Evolutionary conservation across 2,113 vertebrate genomes (phyloP), one percentile per base, ranked within the genome.

Genomic region (Nesoenas mayeri): DNA sequence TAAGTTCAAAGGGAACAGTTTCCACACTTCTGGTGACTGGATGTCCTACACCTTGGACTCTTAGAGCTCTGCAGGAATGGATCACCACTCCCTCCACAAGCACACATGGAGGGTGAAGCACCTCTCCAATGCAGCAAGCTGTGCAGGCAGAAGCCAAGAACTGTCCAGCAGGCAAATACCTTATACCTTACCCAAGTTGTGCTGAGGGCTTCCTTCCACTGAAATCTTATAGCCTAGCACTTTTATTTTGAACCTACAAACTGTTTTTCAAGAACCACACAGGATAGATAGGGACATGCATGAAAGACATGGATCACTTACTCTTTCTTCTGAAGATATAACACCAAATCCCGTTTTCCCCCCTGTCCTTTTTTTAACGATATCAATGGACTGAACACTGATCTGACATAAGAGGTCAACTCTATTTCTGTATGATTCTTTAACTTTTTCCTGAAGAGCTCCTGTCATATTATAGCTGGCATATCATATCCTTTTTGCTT

Each of bases 291-390:
- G 31, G 11, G 20, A 51, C 25, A 12, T 18, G 8, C 7, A 12
- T 38, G 31, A 84, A 80, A 87, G 51, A 70, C 7, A 65, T 0
- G 0, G 20, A 81, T 3, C 10, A 21, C 11, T 65, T 57, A 17
- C 8, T 60, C 66, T 61, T 60, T 69, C 15, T 78, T 89, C 8
- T 58, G n/a, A 72, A 22, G 40, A 42, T 38, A 4, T 32, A 89
- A 3, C 26, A 56, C 15, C 21, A 53, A 58, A 14, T 64, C n/a
- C 14, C 13, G 20, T 6, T 36, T 34, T 8, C 58, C 5, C 11
- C 4, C 6, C 29, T 16, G 1, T 9, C 24, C 8, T 15, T 5
- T 17, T 17, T 56, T 22, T 17, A 2, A 65, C 61, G 1, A 2
- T 13, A 79, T 26, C 24, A 67, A 9, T 3, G 4, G 19, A 24